Evolutionary conservation across 1,140 invertebrate species (phyloP), one percentile per base, ranked within the genome.

Genomic region (Drosophila nannoptera): DNA sequence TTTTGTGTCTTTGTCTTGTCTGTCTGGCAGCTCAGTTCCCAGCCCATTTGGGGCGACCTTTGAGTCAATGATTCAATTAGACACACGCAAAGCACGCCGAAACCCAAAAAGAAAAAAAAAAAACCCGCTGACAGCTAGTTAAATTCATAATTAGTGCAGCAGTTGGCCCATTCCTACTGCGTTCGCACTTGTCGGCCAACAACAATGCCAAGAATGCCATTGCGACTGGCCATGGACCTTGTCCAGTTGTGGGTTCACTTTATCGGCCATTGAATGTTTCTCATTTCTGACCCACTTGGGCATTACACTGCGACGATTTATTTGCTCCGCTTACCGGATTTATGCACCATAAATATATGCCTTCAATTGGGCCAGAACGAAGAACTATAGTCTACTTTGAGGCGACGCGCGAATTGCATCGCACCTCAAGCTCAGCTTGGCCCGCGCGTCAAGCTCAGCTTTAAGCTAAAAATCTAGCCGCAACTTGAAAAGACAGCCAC

Each of bases 21-120:
- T 7, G 38, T 40, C 38, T 12, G n/a, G 7, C 54, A 45, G n/a
- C 54, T 45, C 2, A 43, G 55, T 71, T 75, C 75, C 61, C 64
- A 82, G 80, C 62, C 77, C 64, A 80, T 78, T 78, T 61, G 36
- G 12, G 2, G 35, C 50, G 80, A 84, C 78, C 78, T 83, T 84
- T 82, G 16, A 36, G 59, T 56, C 76, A n/a, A n/a, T 73, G 76
- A 83, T 83, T 83, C 65, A 83, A 83, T 83, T 83, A 84, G 68
- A 73, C 56, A 72, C 77, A 83, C 58, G 53, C 72, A 65, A 72
- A 62, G 22, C 22, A 22, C 43, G 55, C 36, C 42, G 16, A 60
- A 46, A 55, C 29, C 55, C 22, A 53, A 77, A 45, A 65, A 38
- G 29, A 6, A 0, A 29, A 31, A 6, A 32, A 12, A 29, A 32